phyloP scores from a whole-genome alignment of 2,888 invertebrate species.

The Xanthorhoe designata region DNA sequence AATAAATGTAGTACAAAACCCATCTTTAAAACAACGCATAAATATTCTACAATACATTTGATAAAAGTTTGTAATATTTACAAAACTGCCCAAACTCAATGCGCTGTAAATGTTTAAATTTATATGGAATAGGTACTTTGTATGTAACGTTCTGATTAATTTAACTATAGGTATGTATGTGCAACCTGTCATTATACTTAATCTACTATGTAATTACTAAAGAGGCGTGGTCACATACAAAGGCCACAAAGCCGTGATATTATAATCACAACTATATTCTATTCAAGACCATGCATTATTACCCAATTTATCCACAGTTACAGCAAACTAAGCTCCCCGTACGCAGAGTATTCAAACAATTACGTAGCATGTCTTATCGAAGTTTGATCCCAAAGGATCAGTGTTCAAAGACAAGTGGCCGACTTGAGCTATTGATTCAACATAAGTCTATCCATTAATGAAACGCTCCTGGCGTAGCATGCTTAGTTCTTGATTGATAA shows the following conservation, averaged over 20 bases:
- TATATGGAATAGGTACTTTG: no score
- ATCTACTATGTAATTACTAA: no score
- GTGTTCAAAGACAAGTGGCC: conserved; percentile 35
- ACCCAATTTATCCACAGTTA: background rate
- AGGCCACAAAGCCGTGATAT: background rate
- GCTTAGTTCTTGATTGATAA: no score
- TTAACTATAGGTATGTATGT: background rate
- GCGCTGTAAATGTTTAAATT: no score
- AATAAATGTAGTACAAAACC: no score
- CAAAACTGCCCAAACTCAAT: no score
- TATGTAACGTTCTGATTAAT: no score
- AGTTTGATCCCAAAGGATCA: conserved; percentile 41
- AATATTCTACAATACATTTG: no score
- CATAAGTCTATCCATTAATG: background rate
- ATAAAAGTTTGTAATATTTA: no score
- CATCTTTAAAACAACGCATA: no score
- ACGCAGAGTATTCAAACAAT: conserved; percentile 15
- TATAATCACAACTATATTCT: background rate
- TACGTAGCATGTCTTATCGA: conserved; percentile 30
- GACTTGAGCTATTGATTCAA: conserved; percentile 33
- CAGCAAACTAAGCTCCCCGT: conserved; percentile 1
- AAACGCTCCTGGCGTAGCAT: background rate
- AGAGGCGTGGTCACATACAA: background rate
- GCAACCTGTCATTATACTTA: no score
- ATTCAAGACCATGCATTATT: background rate